These are phyloP conservation scores for Vidua macroura DNA, from an alignment of 2,113 vertebrate species.

Conservation along the genomic window DNA sequence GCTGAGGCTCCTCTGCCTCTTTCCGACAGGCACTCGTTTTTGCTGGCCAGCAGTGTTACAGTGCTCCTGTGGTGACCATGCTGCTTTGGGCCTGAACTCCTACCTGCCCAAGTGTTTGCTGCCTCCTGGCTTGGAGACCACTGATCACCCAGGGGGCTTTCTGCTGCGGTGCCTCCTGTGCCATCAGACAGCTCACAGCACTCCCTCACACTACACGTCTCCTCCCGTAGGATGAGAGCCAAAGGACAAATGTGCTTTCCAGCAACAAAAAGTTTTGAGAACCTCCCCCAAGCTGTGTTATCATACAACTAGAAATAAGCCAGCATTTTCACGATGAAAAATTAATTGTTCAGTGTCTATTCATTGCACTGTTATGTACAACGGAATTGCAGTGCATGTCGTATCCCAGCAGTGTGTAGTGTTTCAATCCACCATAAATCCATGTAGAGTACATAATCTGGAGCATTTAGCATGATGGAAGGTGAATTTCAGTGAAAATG, in stretches of 20 bases:
- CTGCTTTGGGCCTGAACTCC: not conserved
- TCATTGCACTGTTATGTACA: fast-evolving
- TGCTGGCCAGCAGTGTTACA: not conserved
- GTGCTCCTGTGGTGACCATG: not conserved
- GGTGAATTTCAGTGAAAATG: not conserved
- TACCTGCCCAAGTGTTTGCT: not conserved
- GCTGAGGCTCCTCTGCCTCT: not conserved
- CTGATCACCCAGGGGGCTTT: not conserved
- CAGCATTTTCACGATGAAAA: not conserved
- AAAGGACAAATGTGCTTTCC: not conserved
- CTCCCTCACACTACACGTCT: fast-evolving
- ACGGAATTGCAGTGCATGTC: fast-evolving
- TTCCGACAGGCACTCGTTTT: not conserved
- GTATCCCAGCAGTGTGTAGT: not conserved
- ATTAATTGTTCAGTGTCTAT: not conserved
- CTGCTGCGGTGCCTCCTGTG: not conserved
- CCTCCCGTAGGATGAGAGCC: fast-evolving
- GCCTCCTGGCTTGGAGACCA: not conserved
- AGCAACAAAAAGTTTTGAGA: not conserved
- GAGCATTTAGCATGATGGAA: not conserved
- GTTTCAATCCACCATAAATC: not conserved
- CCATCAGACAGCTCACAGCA: not conserved
- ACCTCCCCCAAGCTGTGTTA: not conserved
- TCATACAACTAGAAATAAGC: not conserved
- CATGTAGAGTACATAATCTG: not conserved